Evolutionary conservation across 2,888 invertebrate genomes (phyloP), one percentile per base, ranked within the genome.

Genomic region (Atrina japonica): DNA sequence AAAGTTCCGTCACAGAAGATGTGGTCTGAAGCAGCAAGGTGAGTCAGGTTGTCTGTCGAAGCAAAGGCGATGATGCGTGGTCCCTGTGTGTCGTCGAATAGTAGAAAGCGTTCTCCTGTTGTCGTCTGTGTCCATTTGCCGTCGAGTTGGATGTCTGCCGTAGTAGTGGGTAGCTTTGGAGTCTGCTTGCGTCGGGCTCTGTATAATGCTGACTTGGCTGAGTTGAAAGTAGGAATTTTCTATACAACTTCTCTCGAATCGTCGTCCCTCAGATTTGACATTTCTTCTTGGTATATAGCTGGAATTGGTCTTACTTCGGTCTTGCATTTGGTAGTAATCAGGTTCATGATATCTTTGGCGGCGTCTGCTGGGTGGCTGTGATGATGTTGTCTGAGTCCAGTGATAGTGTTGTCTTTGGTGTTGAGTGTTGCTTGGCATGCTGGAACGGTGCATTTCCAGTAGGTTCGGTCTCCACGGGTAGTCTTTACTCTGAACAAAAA

Each of bases 271-370:
- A 61, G 35, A 30, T 61, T 61, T 29, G 49, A 21, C 21, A 50
- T 30, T n/a, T 61, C 61, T 35, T 61, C 61, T 23, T 49, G 50
- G 35, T 61, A 61, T 11, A 61, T 61, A 3, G 49, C 11, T 16
- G 50, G 61, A 1, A 61, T 35, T 1, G 50, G 61, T 61, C 61
- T 29, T 29, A 61, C 35, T 49, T 61, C 49, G 11, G 7, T 18
- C 40, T 50, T 18, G 40, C 61, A 35, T 30, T 25, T 23, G 30
- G 16, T 30, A 11, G 16, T 61, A 16, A 50, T 40, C 18, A 21
- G 21, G 21, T 49, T 49, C 61, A 61, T 50, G 18, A 55, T 55
- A 2, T 55, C 29, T 18, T 35, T 55, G 55, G 55, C 55, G 3
- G 18, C n/a, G 18, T 55, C 30, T 29, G 30, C 55, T 3, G 30